These are phyloP conservation scores for Drosophila greeni DNA, from an alignment of 2,888 invertebrate genomes.

Conservation along the genomic window DNA sequence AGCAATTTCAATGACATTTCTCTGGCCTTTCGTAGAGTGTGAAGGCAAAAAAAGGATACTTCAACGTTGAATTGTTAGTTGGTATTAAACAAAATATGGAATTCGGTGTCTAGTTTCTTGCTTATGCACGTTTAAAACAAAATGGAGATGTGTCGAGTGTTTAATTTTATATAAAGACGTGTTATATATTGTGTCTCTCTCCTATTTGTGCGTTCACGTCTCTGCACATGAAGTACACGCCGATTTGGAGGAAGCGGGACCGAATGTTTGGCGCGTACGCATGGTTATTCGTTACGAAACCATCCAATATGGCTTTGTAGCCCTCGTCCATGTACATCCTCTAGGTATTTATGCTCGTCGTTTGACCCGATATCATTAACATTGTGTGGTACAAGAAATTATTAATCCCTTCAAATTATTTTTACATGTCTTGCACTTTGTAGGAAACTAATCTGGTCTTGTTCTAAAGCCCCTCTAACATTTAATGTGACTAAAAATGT, in stretches of 20 bases:
- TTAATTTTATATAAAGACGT: background rate
- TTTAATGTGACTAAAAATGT: background rate
- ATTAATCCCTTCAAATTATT: no score
- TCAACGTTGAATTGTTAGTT: background rate
- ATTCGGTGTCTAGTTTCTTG: no score
- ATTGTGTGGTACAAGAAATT: background rate
- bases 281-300: background rate
- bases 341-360: constrained; percentile 1
- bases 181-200: background rate
- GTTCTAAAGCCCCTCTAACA: background rate
- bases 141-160: background rate
- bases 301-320: background rate
- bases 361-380: background rate
- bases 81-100: background rate
- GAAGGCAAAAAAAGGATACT: background rate
- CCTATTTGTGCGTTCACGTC: background rate
- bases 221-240: background rate
- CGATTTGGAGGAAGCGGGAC: background rate
- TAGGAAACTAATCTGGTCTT: background rate
- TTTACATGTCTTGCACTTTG: background rate
- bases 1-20: background rate
- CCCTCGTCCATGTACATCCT: background rate
- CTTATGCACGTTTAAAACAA: background rate
- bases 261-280: constrained; percentile 2
- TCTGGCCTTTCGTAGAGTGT: background rate